These are phyloP conservation scores for Narcine bancroftii DNA, from an alignment of 2,113 vertebrate species.

Conservation along the genomic window DNA sequence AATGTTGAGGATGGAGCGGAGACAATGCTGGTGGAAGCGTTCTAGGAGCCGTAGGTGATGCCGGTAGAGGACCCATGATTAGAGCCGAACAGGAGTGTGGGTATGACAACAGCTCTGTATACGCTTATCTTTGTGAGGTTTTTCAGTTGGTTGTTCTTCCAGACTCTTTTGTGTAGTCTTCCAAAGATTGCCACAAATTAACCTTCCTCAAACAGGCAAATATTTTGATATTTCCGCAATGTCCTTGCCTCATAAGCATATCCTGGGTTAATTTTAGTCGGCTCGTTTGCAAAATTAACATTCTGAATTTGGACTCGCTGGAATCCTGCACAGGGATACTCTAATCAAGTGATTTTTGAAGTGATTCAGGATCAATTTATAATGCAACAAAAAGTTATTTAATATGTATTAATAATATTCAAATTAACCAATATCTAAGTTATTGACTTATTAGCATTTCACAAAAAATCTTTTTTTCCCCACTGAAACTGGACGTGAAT, in stretches of 20 bases:
- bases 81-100: too few species aligned
- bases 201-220: neutral
- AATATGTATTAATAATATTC: neutral
- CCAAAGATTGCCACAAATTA: neutral
- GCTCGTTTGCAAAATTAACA: neutral
- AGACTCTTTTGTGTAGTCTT: too few species aligned
- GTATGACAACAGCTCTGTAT: too few species aligned
- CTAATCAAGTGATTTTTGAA: neutral
- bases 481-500: neutral
- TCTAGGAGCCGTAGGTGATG: too few species aligned
- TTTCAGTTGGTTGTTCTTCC: too few species aligned
- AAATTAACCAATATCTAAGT: neutral
- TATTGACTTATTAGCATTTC: neutral
- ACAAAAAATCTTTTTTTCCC: neutral
- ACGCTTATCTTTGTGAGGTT: too few species aligned
- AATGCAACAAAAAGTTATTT: neutral
- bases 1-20: too few species aligned
- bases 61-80: too few species aligned
- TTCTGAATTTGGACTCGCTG: neutral
- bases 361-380: neutral
- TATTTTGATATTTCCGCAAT: neutral
- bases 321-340: neutral
- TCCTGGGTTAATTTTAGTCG: neutral
- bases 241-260: neutral
- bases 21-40: too few species aligned